These are phyloP conservation scores for Exephanes ischioxanthus DNA, from an alignment of 2,888 invertebrate species.

Conservation along the genomic window DNA sequence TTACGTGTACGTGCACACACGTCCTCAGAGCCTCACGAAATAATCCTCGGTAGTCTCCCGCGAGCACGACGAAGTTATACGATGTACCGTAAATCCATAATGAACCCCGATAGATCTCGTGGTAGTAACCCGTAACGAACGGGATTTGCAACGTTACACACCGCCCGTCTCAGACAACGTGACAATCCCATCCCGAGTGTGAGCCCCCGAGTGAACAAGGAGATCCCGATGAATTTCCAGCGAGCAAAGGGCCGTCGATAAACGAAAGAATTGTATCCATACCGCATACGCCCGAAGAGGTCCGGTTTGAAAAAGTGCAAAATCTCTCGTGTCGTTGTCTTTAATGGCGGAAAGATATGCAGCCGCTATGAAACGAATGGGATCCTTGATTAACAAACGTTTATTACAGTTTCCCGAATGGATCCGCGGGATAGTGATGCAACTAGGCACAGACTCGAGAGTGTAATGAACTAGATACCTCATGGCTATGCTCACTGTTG, in stretches of 20 bases:
- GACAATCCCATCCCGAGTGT: constrained; percentile 3
- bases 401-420: constrained; percentile 38
- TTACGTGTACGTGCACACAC: constrained; percentile 19
- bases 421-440: constrained; percentile 15
- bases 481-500: constrained; percentile 8
- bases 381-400: constrained; percentile 33
- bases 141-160: constrained; percentile 72
- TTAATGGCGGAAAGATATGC: background rate
- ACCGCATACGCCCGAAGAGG: constrained; percentile 3
- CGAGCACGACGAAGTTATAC: constrained; percentile 68
- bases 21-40: constrained; percentile 51
- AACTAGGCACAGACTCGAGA: constrained; percentile 20
- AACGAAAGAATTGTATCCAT: constrained; percentile 41
- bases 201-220: constrained; percentile 19
- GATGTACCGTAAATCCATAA: constrained; percentile 73
- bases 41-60: constrained; percentile 63
- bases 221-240: constrained; percentile 40
- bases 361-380: constrained; percentile 29
- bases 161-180: constrained; percentile 12
- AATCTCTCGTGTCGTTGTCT: background rate
- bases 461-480: constrained; percentile 55
- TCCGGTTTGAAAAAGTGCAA: constrained; percentile 18
- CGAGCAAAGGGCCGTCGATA: constrained; percentile 19
- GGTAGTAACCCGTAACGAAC: constrained; percentile 78
- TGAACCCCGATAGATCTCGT: constrained; percentile 76